Evolutionary conservation across 2,797 vertebrate genomes (phyloP).

Genomic region (Thalassophryne amazonica): DNA sequence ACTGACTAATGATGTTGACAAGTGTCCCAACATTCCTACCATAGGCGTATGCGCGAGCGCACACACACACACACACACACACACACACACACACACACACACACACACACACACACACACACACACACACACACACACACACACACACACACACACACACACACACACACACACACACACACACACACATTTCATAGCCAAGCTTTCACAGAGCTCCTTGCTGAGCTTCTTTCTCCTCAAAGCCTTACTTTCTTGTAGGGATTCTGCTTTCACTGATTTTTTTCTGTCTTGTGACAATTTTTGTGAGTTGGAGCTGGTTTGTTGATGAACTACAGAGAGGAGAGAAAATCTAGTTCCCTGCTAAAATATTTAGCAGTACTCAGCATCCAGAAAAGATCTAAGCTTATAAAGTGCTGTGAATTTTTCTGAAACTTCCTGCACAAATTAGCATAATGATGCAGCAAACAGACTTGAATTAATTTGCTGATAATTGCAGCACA

Average conservation of each 20-base stretch:
- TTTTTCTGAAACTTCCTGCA: slow-evolving; percentile 19
- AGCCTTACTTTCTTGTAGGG: slow-evolving; percentile 9
- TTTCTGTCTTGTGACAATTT: slow-evolving; percentile 32
- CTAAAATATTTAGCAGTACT: slow-evolving; percentile 62
- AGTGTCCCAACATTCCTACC: slow-evolving; percentile 26
- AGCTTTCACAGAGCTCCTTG: slow-evolving; percentile 7
- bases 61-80: no score
- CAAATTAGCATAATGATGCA: slow-evolving; percentile 1
- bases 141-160: no score
- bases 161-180: no score
- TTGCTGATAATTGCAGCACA: background rate
- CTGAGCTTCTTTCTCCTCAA: slow-evolving; percentile 1
- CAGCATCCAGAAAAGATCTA: slow-evolving; percentile 20
- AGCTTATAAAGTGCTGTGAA: slow-evolving; percentile 9
- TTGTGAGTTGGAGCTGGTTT: slow-evolving; percentile 34
- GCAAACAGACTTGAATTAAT: background rate
- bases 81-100: no score
- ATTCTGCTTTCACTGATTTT: slow-evolving; percentile 6
- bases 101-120: no score
- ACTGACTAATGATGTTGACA: slow-evolving; percentile 68
- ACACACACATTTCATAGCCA: slow-evolving; percentile 5
- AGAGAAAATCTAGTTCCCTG: slow-evolving; percentile 47
- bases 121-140: no score
- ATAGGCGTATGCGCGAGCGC: no score
- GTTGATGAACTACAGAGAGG: slow-evolving; percentile 33